These are phyloP conservation scores for Strix aluco DNA, from an alignment of 2,113 vertebrate genomes.

Conservation along the genomic window DNA sequence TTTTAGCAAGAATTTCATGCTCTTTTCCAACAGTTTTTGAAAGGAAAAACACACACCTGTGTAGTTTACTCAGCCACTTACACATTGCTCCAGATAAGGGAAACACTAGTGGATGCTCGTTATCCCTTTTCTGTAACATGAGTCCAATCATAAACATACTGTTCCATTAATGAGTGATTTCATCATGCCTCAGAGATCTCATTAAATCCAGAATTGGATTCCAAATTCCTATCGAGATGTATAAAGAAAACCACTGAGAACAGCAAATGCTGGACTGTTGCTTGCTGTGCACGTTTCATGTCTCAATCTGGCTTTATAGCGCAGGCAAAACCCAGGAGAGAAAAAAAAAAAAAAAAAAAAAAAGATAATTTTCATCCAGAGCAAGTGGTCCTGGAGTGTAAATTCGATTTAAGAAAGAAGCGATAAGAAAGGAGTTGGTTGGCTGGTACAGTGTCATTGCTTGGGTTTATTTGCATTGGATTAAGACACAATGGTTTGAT, in stretches of 20 bases:
- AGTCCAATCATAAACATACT: neutral
- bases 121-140: neutral
- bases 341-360: neutral
- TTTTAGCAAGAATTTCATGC: neutral
- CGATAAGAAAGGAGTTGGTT: neutral
- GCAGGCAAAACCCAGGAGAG: neutral
- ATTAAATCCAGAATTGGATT: conserved; percentile 12
- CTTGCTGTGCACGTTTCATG: neutral
- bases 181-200: conserved; percentile 6
- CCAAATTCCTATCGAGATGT: neutral
- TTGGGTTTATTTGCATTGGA: neutral
- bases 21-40: neutral
- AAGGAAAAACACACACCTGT: neutral
- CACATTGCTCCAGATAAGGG: neutral
- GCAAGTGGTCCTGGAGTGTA: neutral
- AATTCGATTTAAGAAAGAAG: neutral
- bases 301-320: neutral
- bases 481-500: neutral
- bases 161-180: neutral
- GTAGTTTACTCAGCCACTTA: neutral
- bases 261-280: neutral
- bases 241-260: neutral
- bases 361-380: neutral
- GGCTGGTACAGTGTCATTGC: neutral
- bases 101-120: neutral